A percentile compares a stretch with the other conserved stretches of the same genome.
Conservation (phyloP, 2,113 vertebrate species). For the Chaetodon auriga region DNA sequence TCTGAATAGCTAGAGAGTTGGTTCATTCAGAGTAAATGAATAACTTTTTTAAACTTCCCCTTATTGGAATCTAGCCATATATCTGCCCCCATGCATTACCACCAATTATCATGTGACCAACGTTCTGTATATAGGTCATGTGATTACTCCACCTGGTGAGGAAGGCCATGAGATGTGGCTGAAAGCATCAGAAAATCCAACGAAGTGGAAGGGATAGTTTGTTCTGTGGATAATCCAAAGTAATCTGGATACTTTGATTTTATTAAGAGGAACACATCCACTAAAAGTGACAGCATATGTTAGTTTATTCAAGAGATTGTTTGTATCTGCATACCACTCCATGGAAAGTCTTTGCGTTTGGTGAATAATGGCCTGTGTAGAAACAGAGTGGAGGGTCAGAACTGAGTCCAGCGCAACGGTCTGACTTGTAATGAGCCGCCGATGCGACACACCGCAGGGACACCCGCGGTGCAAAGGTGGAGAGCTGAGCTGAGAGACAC, state of each 20-base stretch:
- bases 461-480: neutral
- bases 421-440: slow-evolving; percentile 15
- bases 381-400: slow-evolving; percentile 30
- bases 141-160: neutral
- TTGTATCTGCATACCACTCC: neutral
- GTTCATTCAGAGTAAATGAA: neutral
- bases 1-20: neutral
- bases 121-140: neutral
- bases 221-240: too few species aligned
- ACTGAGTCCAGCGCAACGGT: neutral
- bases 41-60: neutral
- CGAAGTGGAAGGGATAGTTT: too few species aligned
- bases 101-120: neutral
- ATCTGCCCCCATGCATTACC: neutral
- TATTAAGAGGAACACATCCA: too few species aligned
- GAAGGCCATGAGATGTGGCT: neutral
- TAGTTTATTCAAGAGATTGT: neutral
- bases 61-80: neutral
- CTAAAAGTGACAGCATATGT: neutral
- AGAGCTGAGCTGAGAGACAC: slow-evolving; percentile 6
- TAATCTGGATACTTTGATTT: too few species aligned
- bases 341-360: neutral
- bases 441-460: neutral
- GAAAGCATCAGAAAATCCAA: too few species aligned
- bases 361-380: neutral